These are phyloP conservation scores for Epicampocera succincta DNA, from an alignment of 2,888 invertebrate species.

Conservation along the genomic window DNA sequence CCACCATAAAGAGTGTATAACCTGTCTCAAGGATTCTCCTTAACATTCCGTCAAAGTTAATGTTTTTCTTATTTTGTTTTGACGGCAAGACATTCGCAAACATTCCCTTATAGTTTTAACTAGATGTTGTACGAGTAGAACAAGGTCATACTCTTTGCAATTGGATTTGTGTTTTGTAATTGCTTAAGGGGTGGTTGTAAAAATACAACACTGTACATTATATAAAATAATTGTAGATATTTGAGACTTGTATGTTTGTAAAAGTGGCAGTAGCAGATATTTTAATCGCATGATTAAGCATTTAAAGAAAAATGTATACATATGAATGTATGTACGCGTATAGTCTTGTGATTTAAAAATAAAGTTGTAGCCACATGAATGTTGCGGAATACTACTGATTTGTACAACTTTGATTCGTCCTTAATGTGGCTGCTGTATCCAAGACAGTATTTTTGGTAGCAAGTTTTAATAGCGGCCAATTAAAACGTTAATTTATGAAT, in stretches of 20 bases:
- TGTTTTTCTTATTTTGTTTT: conserved; percentile 18
- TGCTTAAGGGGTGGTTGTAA: conserved; percentile 5
- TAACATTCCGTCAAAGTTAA: conserved; percentile 57
- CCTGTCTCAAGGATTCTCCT: conserved; percentile 65
- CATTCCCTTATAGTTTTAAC: background rate
- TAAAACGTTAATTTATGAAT: no score
- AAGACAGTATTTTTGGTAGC: no score
- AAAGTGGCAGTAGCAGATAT: no score
- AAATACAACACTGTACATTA: background rate
- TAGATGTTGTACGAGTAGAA: conserved; percentile 6
- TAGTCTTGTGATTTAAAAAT: no score
- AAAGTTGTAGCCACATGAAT: no score
- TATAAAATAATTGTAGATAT: background rate
- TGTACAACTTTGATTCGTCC: no score
- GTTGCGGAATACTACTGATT: no score
- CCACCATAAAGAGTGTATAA: conserved; percentile 38
- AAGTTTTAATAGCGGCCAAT: no score
- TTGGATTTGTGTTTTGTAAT: conserved; percentile 13
- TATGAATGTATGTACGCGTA: no score
- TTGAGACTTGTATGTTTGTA: conserved; percentile 2
- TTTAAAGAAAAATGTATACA: no score
- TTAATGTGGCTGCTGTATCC: no score
- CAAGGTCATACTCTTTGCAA: conserved; percentile 46
- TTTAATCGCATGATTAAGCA: no score
- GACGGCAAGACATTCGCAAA: conserved; percentile 19